phyloP scores from a whole-genome alignment of 2,797 vertebrate genomes.

The Platyrinchus mystaceus region DNA sequence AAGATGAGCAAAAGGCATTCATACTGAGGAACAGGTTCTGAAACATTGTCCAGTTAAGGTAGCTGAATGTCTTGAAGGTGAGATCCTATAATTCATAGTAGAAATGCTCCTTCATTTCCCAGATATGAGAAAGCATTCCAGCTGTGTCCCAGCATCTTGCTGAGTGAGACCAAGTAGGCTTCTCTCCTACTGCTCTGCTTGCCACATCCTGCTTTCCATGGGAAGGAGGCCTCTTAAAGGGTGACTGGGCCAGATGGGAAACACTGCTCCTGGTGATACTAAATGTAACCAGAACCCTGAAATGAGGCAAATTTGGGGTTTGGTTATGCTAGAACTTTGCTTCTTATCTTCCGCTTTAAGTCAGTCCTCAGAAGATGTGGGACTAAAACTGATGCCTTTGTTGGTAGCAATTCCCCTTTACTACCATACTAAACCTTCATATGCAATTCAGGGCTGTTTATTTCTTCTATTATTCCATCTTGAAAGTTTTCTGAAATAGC shows the following conservation, averaged over 20 bases:
- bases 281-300: background rate
- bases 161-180: background rate
- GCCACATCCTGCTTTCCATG: background rate
- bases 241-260: background rate
- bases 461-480: background rate
- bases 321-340: background rate
- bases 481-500: slow-evolving; percentile 9
- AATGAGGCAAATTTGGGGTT: background rate
- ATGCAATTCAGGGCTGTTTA: background rate
- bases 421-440: background rate
- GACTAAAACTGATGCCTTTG: background rate
- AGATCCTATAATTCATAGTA: background rate
- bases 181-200: background rate
- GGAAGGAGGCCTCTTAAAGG: background rate
- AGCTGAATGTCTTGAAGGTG: background rate
- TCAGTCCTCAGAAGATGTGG: background rate
- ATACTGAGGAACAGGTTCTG: background rate
- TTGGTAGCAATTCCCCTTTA: background rate
- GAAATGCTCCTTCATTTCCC: background rate
- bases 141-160: background rate
- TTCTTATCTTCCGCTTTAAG: background rate
- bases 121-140: background rate
- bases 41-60: background rate
- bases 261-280: background rate
- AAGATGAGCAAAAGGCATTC: background rate